These are phyloP conservation scores for Octomys mimax DNA, from an alignment of 2,797 vertebrate species.

Conservation along the genomic window DNA sequence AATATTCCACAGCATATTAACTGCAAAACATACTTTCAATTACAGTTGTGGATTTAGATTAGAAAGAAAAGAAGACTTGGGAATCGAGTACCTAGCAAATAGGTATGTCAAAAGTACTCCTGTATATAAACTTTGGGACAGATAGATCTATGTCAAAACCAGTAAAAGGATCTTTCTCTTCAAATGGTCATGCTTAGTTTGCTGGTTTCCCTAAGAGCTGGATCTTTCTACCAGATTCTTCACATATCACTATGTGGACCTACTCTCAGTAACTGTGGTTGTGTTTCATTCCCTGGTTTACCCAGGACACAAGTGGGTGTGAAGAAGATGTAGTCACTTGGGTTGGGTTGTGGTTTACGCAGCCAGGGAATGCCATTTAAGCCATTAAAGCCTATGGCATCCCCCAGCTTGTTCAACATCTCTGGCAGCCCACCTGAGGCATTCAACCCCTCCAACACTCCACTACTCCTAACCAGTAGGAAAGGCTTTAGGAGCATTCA, in stretches of 20 bases:
- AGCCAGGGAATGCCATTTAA: not conserved
- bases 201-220: not conserved
- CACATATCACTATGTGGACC: not conserved
- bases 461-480: not conserved
- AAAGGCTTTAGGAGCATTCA: not conserved
- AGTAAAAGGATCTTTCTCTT: not conserved
- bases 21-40: constrained; percentile 27
- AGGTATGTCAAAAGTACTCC: not conserved
- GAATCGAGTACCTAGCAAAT: constrained; percentile 38
- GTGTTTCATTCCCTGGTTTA: not conserved
- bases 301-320: not conserved
- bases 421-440: not conserved
- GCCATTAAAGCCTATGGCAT: not conserved
- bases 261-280: not conserved
- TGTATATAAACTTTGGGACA: not conserved
- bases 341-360: not conserved
- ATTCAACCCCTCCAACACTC: not conserved
- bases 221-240: not conserved
- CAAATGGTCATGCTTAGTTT: constrained; percentile 9
- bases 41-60: constrained; percentile 45
- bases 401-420: not conserved
- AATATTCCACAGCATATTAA: not conserved
- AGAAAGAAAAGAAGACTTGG: not conserved
- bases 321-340: not conserved
- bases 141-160: not conserved